A percentile compares a stretch with the other conserved stretches of the same genome.
These are phyloP conservation scores for Knipowitschia caucasica DNA, from an alignment of 2,797 vertebrate species.

Conservation along the genomic window DNA sequence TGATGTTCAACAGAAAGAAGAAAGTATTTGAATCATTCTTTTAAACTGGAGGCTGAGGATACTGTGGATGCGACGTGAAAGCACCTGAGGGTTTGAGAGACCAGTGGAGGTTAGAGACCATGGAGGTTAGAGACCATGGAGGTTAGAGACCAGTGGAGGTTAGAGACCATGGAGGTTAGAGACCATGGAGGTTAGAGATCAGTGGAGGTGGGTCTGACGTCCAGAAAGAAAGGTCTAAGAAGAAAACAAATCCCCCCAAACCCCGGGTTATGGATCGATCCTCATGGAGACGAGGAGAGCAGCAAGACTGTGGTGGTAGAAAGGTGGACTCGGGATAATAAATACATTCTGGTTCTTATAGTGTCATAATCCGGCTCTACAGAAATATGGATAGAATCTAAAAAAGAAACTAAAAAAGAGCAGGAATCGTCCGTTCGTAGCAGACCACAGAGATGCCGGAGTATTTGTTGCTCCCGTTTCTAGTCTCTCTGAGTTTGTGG, in stretches of 20 bases:
- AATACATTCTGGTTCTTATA: constrained; percentile 88
- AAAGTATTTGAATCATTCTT: too few relatives aligned
- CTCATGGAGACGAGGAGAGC: neutral
- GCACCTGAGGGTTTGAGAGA: neutral
- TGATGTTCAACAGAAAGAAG: too few relatives aligned
- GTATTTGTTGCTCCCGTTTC: constrained; percentile 62
- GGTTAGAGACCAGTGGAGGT: too few relatives aligned
- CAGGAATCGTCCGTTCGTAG: constrained; percentile 53
- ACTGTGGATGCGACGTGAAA: neutral
- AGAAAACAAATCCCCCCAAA: constrained; percentile 1
- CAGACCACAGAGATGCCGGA: constrained; percentile 60
- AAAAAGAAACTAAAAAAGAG: constrained; percentile 17
- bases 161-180: too few relatives aligned
- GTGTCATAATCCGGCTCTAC: constrained; percentile 77
- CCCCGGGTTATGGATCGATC: constrained; percentile 1
- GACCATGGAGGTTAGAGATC: too few relatives aligned
- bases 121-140: too few relatives aligned
- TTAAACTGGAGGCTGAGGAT: too few relatives aligned
- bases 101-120: too few relatives aligned
- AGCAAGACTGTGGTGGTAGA: constrained; percentile 48
- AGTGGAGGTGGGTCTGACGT: constrained; percentile 1
- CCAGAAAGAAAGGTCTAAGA: constrained; percentile 3
- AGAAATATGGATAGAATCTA: constrained; percentile 60
- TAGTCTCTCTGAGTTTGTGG: constrained; percentile 60
- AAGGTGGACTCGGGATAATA: constrained; percentile 78